Conservation (phyloP, 2,797 vertebrate genomes). For the Trematomus bernacchii region DNA sequence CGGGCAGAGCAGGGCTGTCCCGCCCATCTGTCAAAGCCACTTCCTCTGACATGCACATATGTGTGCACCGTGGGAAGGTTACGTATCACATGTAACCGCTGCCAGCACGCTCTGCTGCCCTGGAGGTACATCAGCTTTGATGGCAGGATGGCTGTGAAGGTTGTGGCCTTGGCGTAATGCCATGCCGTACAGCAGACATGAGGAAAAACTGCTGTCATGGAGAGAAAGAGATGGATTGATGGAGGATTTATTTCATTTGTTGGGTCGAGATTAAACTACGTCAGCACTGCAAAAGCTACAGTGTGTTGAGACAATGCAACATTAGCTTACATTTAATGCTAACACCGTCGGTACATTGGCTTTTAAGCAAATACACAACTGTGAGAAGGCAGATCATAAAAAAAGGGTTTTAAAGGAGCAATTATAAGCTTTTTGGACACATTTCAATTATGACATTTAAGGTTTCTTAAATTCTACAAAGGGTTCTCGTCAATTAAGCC, state of each 20-base stretch:
- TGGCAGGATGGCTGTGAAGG: constrained; percentile 31
- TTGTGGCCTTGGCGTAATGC: constrained; percentile 2
- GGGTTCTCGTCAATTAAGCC: background rate
- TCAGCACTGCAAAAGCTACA: background rate
- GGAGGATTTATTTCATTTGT: constrained; percentile 10
- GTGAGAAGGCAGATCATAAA: background rate
- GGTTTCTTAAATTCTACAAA: background rate
- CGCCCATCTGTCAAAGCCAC: constrained; percentile 61
- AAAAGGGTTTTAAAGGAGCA: background rate
- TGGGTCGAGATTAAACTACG: constrained; percentile 22
- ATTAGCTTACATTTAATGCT: background rate
- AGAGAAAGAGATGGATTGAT: constrained; percentile 16
- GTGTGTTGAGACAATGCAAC: background rate
- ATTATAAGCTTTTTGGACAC: background rate
- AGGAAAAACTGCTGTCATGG: constrained; percentile 3
- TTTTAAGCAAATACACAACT: background rate
- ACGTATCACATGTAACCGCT: constrained; percentile 39
- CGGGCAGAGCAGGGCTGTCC: constrained; percentile 11
- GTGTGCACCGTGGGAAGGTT: constrained; percentile 52
- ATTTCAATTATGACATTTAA: background rate
- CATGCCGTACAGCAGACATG: constrained; percentile 11
- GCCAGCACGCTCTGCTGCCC: constrained; percentile 31
- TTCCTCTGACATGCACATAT: constrained; percentile 56
- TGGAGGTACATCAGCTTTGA: constrained; percentile 19
- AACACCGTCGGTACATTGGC: background rate